phyloP scores from a whole-genome alignment of 1,140 invertebrate genomes.

The Brachionus paranguensis region DNA sequence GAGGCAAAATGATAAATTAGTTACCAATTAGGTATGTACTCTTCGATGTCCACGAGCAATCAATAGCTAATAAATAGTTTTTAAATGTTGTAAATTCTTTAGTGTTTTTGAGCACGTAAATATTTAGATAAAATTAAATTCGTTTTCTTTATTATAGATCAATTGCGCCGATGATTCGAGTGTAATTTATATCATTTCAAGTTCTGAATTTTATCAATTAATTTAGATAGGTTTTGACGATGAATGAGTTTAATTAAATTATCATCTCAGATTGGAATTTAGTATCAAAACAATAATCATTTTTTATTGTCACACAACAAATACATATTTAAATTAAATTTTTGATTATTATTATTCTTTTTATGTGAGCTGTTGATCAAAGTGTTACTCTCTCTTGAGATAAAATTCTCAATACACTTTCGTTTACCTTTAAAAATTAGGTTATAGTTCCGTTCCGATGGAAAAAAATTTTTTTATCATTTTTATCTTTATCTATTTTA shows the following conservation, averaged over 20 bases:
- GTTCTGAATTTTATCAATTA: background rate
- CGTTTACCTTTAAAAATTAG: background rate
- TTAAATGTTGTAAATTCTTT: background rate
- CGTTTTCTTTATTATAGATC: background rate
- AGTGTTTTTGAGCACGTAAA: background rate
- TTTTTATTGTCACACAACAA: background rate
- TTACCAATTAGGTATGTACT: background rate
- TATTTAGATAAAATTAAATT: background rate
- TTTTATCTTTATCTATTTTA: background rate
- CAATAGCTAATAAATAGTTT: slow-evolving; percentile 6
- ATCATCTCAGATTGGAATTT: background rate
- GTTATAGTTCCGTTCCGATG: background rate
- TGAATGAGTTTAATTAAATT: background rate
- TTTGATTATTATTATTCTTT: background rate
- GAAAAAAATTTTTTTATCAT: background rate
- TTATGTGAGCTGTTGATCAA: background rate
- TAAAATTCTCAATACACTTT: background rate
- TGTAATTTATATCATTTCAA: background rate
- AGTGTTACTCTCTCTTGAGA: background rate
- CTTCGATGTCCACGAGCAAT: background rate
- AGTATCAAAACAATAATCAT: background rate
- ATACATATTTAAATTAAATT: background rate
- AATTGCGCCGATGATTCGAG: background rate
- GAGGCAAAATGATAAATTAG: background rate
- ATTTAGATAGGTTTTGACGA: background rate